A percentile compares a stretch with the other conserved stretches of the same genome.
Conservation (phyloP, 2,888 invertebrate genomes). For the Coelopa pilipes region DNA sequence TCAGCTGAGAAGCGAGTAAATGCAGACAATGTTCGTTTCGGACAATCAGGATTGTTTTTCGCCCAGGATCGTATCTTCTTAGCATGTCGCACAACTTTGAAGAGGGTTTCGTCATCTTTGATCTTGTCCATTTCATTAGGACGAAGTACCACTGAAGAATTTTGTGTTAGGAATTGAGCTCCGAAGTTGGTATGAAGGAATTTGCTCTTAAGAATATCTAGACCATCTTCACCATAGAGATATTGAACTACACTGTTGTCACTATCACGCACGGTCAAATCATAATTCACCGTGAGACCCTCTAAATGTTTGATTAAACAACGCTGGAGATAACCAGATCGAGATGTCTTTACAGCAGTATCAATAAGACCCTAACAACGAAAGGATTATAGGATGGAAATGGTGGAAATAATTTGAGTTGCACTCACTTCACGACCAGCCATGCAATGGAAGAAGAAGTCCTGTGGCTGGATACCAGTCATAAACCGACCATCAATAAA, state of each 20-base stretch:
- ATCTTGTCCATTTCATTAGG: constrained; percentile 71
- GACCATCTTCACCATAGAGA: constrained; percentile 92
- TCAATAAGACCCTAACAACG: constrained; percentile 89
- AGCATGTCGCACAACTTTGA: constrained; percentile 69
- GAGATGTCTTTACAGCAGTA: constrained; percentile 99
- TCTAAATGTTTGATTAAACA: constrained; percentile 98
- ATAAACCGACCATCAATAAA: constrained; percentile 96
- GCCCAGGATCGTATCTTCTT: constrained; percentile 75
- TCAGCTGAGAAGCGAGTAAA: constrained; percentile 73
- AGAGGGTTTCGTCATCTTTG: constrained; percentile 70
- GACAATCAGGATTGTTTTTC: constrained; percentile 65
- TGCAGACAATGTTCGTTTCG: constrained; percentile 60
- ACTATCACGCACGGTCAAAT: constrained; percentile 94
- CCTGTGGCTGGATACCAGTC: constrained; percentile 98
- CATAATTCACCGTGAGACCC: constrained; percentile 91
- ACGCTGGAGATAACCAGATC: constrained; percentile 96
- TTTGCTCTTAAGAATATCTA: constrained; percentile 88
- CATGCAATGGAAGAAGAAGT: constrained; percentile 99
- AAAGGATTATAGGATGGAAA: background rate
- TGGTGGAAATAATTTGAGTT: background rate
- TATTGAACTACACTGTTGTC: constrained; percentile 94
- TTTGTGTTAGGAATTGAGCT: constrained; percentile 84
- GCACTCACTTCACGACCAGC: constrained; percentile 90
- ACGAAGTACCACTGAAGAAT: constrained; percentile 75
- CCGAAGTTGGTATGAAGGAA: constrained; percentile 80